These are phyloP conservation scores for Nowickia ferox DNA, from an alignment of 2,888 invertebrate genomes.

Conservation along the genomic window DNA sequence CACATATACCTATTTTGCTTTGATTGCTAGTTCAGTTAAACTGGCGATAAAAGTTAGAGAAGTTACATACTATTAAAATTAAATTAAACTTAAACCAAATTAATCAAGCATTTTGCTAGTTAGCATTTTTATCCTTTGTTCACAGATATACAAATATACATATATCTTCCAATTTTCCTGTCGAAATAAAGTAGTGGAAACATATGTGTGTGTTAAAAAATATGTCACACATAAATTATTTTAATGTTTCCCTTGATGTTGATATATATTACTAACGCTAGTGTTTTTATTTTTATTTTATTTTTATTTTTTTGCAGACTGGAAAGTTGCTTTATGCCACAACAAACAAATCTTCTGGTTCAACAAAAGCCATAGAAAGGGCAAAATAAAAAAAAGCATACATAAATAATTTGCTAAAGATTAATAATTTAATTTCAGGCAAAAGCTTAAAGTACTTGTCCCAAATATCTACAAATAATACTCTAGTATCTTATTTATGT, in stretches of 20 bases:
- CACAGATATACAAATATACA: not conserved
- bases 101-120: not conserved
- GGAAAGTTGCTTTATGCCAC: not conserved
- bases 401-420: conserved; percentile 11
- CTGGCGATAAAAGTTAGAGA: too few relatives aligned
- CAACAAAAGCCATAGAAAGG: not conserved
- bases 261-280: not conserved
- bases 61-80: too few relatives aligned
- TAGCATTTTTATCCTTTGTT: not conserved
- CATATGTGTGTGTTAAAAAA: not conserved
- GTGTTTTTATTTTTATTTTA: not conserved
- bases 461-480: too few relatives aligned
- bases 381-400: not conserved
- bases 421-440: not conserved
- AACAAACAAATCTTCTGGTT: not conserved
- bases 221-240: conserved; percentile 19
- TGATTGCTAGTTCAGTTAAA: too few relatives aligned
- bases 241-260: conserved; percentile 28
- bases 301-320: not conserved
- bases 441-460: too few relatives aligned
- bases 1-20: too few relatives aligned
- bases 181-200: not conserved
- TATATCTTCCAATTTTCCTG: not conserved
- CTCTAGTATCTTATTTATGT: too few relatives aligned
- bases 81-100: not conserved